phyloP scores from a whole-genome alignment of 2,797 vertebrate genomes.

The Tragopan temminckii region DNA sequence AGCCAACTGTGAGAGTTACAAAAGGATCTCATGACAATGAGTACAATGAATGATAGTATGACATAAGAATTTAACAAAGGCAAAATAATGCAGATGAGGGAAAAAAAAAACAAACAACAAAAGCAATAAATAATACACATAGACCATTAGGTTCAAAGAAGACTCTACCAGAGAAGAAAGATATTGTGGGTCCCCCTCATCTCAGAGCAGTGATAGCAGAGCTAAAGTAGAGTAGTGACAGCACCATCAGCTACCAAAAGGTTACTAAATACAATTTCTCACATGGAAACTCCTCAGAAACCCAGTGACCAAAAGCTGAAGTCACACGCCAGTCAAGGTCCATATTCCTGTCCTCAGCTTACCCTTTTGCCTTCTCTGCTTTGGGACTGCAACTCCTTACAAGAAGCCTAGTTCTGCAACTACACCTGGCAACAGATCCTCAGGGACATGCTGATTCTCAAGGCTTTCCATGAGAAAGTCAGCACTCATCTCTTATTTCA shows the following conservation, averaged over 20 bases:
- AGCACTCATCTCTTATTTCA: neutral
- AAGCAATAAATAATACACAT: neutral
- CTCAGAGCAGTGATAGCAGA: neutral
- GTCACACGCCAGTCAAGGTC: fast-evolving
- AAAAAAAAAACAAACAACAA: fast-evolving
- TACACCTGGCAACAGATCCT: neutral
- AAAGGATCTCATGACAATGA: neutral
- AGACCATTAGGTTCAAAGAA: neutral
- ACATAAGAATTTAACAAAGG: neutral
- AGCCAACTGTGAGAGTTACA: neutral
- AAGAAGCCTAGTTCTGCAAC: neutral
- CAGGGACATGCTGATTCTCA: neutral
- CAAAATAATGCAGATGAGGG: neutral
- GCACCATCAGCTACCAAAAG: neutral
- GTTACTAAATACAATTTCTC: neutral
- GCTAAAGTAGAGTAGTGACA: neutral
- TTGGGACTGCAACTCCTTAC: neutral
- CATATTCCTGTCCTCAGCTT: neutral
- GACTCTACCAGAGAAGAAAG: neutral
- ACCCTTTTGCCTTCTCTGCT: neutral
- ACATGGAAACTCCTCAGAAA: neutral
- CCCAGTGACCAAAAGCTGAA: neutral
- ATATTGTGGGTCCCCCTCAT: neutral
- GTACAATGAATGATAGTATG: neutral
- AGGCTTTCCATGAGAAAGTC: neutral